phyloP scores from a whole-genome alignment of 2,113 vertebrate genomes.

The Polypterus senegalus region DNA sequence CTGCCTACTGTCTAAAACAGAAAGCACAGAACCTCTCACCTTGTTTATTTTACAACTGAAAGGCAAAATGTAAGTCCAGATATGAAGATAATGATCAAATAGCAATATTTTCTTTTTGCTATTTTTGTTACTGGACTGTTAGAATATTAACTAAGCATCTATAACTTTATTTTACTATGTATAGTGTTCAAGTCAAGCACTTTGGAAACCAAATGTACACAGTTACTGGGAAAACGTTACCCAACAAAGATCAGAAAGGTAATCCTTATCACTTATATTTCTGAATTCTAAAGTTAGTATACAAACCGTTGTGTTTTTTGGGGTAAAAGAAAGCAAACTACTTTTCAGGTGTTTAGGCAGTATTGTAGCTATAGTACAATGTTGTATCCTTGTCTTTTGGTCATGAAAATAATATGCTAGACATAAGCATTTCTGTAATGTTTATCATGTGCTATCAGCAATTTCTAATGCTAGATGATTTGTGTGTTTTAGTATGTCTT shows the following conservation, averaged over 20 bases:
- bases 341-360: not conserved
- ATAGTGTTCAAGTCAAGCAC: conserved; percentile 36
- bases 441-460: too few species aligned
- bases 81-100: not conserved
- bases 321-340: not conserved
- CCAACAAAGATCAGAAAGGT: not conserved
- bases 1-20: conserved; percentile 28
- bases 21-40: conserved; percentile 37
- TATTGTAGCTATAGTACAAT: not conserved
- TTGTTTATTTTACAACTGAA: conserved; percentile 50
- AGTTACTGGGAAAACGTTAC: conserved; percentile 18
- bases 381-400: not conserved
- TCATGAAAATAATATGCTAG: too few species aligned
- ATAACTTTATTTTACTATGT: not conserved
- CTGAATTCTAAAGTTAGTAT: not conserved
- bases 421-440: too few species aligned
- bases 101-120: not conserved
- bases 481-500: too few species aligned
- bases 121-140: conserved; percentile 11
- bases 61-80: conserved; percentile 31
- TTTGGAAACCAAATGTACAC: conserved; percentile 37
- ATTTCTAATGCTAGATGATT: too few species aligned
- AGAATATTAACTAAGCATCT: conserved; percentile 25
- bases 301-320: not conserved
- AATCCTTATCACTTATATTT: not conserved